Percentiles rank a stretch among this genome's conserved stretches.
Evolutionary conservation across 1,140 invertebrate genomes (phyloP).

Genomic region (Sycophila sp.): DNA sequence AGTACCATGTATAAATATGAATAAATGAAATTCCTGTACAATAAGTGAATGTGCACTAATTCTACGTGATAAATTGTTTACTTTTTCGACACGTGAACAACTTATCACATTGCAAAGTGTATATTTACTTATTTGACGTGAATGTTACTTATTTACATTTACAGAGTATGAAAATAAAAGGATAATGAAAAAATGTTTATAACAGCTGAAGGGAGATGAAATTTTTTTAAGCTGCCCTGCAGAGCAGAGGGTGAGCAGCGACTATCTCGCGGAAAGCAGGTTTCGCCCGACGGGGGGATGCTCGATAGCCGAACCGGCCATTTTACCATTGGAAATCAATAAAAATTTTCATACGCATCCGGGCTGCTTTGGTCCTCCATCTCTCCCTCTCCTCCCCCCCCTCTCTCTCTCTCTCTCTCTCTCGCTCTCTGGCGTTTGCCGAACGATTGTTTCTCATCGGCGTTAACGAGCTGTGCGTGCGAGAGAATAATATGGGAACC

Average conservation of each 20-base stretch:
- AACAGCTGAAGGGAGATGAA: neutral
- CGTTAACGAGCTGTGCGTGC: neutral
- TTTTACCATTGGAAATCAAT: conserved; percentile 33
- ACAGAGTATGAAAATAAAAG: too few species aligned
- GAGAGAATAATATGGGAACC: too few species aligned
- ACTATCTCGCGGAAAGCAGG: neutral
- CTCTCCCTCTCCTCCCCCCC: conserved; percentile 17
- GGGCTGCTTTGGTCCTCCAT: conserved; percentile 9
- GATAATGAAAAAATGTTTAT: neutral
- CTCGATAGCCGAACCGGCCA: neutral
- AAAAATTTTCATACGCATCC: conserved; percentile 21
- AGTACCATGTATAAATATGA: too few species aligned
- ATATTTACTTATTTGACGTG: too few species aligned
- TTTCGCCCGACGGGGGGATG: neutral
- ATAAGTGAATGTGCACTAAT: too few species aligned
- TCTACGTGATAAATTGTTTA: too few species aligned
- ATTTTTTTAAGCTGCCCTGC: too few species aligned
- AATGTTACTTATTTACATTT: too few species aligned
- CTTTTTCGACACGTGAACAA: too few species aligned
- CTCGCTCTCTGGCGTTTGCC: conserved; percentile 19
- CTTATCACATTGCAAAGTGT: too few species aligned
- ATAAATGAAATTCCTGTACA: too few species aligned
- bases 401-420: neutral
- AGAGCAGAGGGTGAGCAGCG: too few species aligned
- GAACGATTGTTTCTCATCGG: conserved; percentile 15